phyloP scores from a whole-genome alignment of 2,113 vertebrate genomes.

The Phalacrocorax carbo region DNA sequence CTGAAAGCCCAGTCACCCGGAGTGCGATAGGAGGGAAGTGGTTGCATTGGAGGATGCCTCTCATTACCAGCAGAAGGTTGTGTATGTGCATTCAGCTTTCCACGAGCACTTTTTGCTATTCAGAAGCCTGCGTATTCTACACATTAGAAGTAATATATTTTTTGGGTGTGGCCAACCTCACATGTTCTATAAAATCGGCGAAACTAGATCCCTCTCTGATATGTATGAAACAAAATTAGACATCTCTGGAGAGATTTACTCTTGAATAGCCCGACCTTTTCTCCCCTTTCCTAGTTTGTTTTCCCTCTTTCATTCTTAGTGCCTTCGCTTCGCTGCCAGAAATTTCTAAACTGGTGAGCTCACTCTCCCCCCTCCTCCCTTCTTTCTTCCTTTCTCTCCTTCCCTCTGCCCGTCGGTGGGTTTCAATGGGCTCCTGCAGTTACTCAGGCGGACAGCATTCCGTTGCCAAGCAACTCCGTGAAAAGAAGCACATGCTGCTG shows the following conservation, averaged over 20 bases:
- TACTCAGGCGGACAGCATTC: slow-evolving; percentile 66
- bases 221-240: background rate
- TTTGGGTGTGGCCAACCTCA: background rate
- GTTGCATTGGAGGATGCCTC: background rate
- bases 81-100: background rate
- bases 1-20: background rate
- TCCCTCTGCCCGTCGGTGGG: slow-evolving; percentile 2
- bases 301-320: slow-evolving; percentile 19
- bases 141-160: background rate
- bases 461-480: slow-evolving; percentile 73
- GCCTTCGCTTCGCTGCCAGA: slow-evolving; percentile 14
- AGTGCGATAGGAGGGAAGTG: fast-evolving
- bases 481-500: slow-evolving; percentile 51
- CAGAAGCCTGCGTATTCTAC: background rate
- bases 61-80: background rate
- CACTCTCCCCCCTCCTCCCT: slow-evolving; percentile 16
- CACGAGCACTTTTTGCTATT: background rate
- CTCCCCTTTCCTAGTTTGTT: background rate
- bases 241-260: background rate
- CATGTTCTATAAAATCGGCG: background rate
- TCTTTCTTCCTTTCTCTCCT: background rate
- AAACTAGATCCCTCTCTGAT: background rate
- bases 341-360: slow-evolving; percentile 51
- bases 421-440: slow-evolving; percentile 61
- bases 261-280: slow-evolving; percentile 12